Evolutionary conservation across 2,113 vertebrate genomes (phyloP).

Genomic region (Talpa occidentalis): DNA sequence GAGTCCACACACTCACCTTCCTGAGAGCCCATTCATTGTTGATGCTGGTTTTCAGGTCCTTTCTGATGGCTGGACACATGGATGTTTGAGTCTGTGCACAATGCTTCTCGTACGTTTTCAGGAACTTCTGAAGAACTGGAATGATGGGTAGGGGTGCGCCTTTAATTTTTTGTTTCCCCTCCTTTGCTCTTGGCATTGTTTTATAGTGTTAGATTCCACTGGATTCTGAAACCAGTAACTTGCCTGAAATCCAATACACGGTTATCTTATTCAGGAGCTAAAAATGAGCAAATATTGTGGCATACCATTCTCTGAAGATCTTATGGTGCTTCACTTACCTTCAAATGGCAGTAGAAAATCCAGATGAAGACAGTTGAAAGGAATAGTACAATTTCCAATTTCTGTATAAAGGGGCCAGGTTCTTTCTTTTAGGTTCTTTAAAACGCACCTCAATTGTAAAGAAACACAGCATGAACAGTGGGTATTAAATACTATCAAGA

Average conservation of each 20-base stretch:
- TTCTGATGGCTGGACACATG: slow-evolving; percentile 44
- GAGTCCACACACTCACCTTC: slow-evolving; percentile 42
- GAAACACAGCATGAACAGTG: neutral
- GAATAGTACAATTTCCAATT: neutral
- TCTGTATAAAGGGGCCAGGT: neutral
- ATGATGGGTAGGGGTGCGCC: neutral
- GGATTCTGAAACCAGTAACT: slow-evolving; percentile 19
- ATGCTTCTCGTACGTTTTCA: slow-evolving; percentile 38
- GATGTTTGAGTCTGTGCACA: neutral
- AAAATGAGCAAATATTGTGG: neutral
- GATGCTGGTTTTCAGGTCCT: slow-evolving; percentile 61
- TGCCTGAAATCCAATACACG: slow-evolving; percentile 18
- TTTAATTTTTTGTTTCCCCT: slow-evolving; percentile 8
- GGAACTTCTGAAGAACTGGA: slow-evolving; percentile 46
- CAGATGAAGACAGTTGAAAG: neutral
- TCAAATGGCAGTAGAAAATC: neutral
- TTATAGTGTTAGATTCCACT: neutral
- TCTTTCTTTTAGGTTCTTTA: slow-evolving; percentile 30
- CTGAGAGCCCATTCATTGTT: slow-evolving; percentile 12
- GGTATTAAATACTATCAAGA: neutral
- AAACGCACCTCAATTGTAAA: slow-evolving; percentile 18
- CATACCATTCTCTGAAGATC: neutral
- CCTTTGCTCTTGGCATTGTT: slow-evolving; percentile 58
- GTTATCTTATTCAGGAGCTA: slow-evolving; percentile 3
- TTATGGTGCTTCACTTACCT: neutral